Evolutionary conservation across 2,113 vertebrate species (phyloP).

Genomic region (Podarcis muralis): DNA sequence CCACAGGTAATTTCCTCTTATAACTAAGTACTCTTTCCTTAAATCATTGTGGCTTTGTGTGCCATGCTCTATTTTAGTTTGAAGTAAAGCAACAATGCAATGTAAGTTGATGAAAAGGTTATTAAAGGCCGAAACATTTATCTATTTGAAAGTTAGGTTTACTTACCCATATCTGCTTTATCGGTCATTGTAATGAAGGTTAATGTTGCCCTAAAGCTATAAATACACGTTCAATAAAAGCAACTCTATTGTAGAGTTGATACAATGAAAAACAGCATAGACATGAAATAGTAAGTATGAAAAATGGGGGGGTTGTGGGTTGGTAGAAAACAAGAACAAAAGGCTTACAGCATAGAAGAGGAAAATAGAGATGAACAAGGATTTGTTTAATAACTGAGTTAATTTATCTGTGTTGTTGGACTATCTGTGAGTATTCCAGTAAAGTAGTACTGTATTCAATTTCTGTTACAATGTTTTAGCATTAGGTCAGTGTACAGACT

Average conservation of each 20-base stretch:
- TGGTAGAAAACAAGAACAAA: background rate
- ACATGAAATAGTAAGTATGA: background rate
- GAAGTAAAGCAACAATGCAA: background rate
- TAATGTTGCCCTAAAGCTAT: constrained; percentile 14
- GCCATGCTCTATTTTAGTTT: background rate
- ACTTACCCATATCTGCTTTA: fast-evolving
- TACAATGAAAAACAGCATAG: background rate
- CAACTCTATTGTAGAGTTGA: background rate
- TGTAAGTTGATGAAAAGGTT: background rate
- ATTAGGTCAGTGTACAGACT: background rate
- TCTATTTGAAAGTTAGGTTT: fast-evolving
- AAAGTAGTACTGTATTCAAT: background rate
- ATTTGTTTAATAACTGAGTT: no score
- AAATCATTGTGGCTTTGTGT: background rate
- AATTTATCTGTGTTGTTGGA: background rate
- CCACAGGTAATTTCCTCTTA: background rate
- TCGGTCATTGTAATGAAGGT: constrained; percentile 13
- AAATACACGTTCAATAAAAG: background rate
- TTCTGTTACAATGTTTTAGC: background rate
- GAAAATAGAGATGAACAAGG: background rate
- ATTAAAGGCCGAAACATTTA: background rate
- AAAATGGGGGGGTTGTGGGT: no score
- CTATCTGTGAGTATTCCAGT: background rate
- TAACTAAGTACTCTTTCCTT: background rate
- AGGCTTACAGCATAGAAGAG: no score